phyloP scores from a whole-genome alignment of 1,140 invertebrate species.

The Heliconius nattereri region DNA sequence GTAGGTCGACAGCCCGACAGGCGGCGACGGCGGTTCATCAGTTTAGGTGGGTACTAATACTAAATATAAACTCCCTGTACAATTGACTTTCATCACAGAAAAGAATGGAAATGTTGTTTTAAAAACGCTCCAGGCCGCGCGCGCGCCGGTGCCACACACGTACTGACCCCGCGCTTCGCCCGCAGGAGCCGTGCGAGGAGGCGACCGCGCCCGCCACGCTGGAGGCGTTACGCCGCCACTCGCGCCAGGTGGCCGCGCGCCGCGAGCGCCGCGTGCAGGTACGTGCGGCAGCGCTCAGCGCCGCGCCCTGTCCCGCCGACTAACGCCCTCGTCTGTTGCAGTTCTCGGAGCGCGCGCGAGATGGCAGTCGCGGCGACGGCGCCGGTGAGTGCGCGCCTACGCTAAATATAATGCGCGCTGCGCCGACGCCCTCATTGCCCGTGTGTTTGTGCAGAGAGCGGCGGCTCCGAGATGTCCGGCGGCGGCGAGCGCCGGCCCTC shows the following conservation, averaged over 20 bases:
- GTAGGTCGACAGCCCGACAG: neutral
- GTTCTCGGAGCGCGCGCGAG: constrained; percentile 66
- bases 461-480: constrained; percentile 68
- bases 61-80: constrained; percentile 35
- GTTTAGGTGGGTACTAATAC: constrained; percentile 36
- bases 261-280: constrained; percentile 87
- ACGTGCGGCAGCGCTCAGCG: constrained; percentile 32
- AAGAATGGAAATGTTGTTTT: constrained; percentile 31
- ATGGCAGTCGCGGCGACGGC: constrained; percentile 62
- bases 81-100: constrained; percentile 26
- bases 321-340: constrained; percentile 50
- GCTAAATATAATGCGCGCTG: constrained; percentile 51
- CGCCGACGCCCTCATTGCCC: constrained; percentile 40
- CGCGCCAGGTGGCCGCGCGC: constrained; percentile 86
- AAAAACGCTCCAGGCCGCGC: constrained; percentile 14
- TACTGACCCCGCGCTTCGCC: constrained; percentile 52
- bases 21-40: constrained; percentile 36
- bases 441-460: constrained; percentile 62
- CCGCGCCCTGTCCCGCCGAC: neutral
- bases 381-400: constrained; percentile 54
- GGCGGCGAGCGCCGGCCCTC: constrained; percentile 69
- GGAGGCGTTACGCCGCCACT: constrained; percentile 86
- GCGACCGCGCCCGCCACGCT: constrained; percentile 67
- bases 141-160: constrained; percentile 46
- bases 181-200: constrained; percentile 37